Evolutionary conservation across 2,888 invertebrate genomes (phyloP).

Genomic region (Strigamia transsilvanica): DNA sequence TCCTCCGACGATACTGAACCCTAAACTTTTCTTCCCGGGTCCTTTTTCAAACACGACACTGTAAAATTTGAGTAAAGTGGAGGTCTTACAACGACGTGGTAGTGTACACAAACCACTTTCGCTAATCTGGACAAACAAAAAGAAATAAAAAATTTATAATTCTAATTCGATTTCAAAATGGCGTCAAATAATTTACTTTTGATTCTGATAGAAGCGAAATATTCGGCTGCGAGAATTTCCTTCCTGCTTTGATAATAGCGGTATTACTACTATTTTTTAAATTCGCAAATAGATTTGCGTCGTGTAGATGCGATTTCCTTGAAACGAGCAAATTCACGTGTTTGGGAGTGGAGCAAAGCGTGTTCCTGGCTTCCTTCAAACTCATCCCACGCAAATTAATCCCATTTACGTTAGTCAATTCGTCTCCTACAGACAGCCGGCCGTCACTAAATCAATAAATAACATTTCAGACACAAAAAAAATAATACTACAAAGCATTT

Average conservation of each 20-base stretch:
- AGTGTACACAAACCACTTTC: slow-evolving; percentile 59
- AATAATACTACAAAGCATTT: no score
- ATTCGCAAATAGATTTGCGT: slow-evolving; percentile 8
- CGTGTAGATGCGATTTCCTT: slow-evolving; percentile 34
- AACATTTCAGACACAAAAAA: background rate
- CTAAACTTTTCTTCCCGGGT: slow-evolving; percentile 82
- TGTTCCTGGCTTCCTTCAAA: slow-evolving; percentile 70
- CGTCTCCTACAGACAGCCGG: slow-evolving; percentile 82
- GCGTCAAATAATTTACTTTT: background rate
- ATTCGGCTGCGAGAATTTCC: background rate
- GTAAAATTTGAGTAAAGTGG: slow-evolving; percentile 61
- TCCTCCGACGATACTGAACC: slow-evolving; percentile 90
- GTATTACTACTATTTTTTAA: background rate
- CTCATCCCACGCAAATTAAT: slow-evolving; percentile 78
- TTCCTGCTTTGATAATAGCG: background rate
- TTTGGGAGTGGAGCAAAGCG: slow-evolving; percentile 68
- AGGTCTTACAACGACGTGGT: slow-evolving; percentile 59
- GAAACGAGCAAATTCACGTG: slow-evolving; percentile 54
- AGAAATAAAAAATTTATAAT: background rate
- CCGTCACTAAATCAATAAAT: slow-evolving; percentile 72
- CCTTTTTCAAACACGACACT: slow-evolving; percentile 80
- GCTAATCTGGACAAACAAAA: slow-evolving; percentile 55
- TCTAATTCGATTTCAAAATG: background rate
- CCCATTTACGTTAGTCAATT: slow-evolving; percentile 89
- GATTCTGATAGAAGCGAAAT: background rate